These are phyloP conservation scores for Hemiprocne comata DNA, from an alignment of 2,113 vertebrate genomes.

Conservation along the genomic window DNA sequence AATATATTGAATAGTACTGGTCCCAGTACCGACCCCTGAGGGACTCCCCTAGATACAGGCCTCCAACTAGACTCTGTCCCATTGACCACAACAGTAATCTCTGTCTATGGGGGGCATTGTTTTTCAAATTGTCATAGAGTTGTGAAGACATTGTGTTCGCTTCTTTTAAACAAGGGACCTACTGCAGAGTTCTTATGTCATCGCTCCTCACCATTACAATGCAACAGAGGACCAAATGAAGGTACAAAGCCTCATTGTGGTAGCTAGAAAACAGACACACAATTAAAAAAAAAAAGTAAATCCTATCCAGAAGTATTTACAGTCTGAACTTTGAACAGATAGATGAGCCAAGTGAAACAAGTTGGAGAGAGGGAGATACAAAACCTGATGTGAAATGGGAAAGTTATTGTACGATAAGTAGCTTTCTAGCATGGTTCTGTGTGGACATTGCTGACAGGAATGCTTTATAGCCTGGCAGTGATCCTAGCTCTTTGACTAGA, in stretches of 20 bases:
- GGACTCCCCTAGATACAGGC: no score
- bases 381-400: neutral
- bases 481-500: neutral
- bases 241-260: neutral
- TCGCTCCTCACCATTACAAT: rapidly evolving
- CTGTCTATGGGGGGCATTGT: neutral
- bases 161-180: neutral
- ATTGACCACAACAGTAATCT: neutral
- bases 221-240: neutral
- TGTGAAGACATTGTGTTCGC: neutral
- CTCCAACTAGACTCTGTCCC: no score
- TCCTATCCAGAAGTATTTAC: neutral
- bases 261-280: neutral
- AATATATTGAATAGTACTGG: no score
- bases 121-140: neutral
- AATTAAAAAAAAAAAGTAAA: no score
- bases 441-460: neutral
- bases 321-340: neutral
- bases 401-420: neutral
- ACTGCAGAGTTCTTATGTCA: neutral
- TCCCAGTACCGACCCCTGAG: no score
- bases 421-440: neutral
- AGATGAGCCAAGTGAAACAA: neutral
- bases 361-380: neutral
- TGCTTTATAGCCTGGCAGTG: neutral